Evolutionary conservation across 2,113 vertebrate species (phyloP).

Genomic region (Indicator maculatus): DNA sequence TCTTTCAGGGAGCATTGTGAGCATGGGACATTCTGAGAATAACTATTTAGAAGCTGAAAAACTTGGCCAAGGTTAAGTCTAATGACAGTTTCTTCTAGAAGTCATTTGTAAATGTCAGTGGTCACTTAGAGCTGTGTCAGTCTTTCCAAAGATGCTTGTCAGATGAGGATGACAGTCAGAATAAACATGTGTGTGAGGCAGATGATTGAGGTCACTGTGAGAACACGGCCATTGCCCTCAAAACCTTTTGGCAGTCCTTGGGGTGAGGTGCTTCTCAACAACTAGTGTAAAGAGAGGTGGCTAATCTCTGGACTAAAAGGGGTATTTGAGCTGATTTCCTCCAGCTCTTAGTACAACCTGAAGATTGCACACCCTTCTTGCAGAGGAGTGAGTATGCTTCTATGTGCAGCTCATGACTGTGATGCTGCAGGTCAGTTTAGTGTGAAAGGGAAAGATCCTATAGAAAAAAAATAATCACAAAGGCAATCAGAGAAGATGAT

Average conservation of each 20-base stretch:
- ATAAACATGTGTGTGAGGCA: background rate
- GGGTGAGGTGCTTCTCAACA: background rate
- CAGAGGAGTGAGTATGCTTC: background rate
- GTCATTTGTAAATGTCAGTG: background rate
- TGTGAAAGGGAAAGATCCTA: too few species aligned
- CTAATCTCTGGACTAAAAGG: too few species aligned
- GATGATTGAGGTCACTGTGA: background rate
- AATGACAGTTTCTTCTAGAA: background rate
- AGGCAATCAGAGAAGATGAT: background rate
- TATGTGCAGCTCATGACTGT: background rate
- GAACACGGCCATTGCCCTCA: background rate
- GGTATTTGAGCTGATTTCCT: too few species aligned
- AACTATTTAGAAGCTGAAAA: constrained; percentile 98
- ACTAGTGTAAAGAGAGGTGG: background rate
- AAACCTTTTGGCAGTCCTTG: background rate
- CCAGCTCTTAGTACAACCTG: too few species aligned
- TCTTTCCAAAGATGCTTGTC: background rate
- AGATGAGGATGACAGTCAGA: background rate
- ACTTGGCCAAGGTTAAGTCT: constrained; percentile 96
- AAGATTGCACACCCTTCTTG: too few species aligned
- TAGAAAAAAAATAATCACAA: background rate
- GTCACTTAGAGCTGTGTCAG: background rate
- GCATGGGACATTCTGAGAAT: constrained; percentile 97
- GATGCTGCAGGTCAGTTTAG: background rate
- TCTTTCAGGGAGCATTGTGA: constrained; percentile 93